Base-by-base conservation (phyloP, 2,797 vertebrate species). In the Poecilia gillii region DNA sequence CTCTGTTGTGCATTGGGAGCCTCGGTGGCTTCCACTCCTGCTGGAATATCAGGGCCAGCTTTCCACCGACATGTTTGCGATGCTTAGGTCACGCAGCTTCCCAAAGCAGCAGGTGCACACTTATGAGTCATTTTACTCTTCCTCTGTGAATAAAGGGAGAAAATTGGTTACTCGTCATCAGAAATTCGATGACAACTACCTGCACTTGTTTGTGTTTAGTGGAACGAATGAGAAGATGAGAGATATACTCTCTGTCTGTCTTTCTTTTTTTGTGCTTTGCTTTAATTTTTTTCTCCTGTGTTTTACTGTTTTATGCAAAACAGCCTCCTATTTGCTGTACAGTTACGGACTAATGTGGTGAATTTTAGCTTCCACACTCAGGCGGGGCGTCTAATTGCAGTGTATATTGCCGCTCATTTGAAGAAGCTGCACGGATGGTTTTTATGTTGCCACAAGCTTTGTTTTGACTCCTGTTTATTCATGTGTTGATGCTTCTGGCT, bases 401-500 rank as follows among this genome's bases (percentile, higher is more conserved):
- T 33, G 2, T 82, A 71, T 91, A 72, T 92, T 87, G 83, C 72
- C 33, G 41, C 36, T 85, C 20, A 57, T 89, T 87, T 87, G 78
- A 86, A 85, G 84, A 68, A 81, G 55, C 33, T 8, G 12, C 33
- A 66, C 4, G n/a, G 66, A 73, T 75, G 84, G 76, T 75, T 79
- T 84, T 87, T 57, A 81, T 74, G 85, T 91, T 81, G 83, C 87
- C 70, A 39, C 78, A 36, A 79, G 85, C 80, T 87, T 89, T 90
- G 85, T 91, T 91, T 88, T 89, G 87, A 86, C 79, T 87, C 0
- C 11, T 75, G 72, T 80, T 89, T 85, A 77, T 90, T 92, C 78
- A 81, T 88, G 76, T 87, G 82, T 88, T 89, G 81, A 87, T 83
- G 90, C 88, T 89, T 78, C 87, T 77, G 85, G 91, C 88, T 88